Conservation (phyloP, 2,888 invertebrate species). For the Platycnemis pennipes region DNA sequence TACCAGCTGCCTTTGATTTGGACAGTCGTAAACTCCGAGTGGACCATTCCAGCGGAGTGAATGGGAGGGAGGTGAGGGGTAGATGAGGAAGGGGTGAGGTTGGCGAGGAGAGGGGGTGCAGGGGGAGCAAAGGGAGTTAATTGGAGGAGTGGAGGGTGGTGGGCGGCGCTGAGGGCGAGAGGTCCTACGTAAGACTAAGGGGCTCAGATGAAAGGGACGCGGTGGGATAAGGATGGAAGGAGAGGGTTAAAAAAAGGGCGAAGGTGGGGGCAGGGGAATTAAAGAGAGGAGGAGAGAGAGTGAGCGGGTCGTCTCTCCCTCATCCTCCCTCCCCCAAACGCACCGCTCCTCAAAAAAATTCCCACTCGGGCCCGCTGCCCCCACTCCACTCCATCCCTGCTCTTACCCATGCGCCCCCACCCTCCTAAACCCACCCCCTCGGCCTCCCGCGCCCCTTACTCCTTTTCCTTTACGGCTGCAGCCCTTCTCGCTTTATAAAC, state of each 20-base stretch:
- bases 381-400: background rate
- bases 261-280: background rate
- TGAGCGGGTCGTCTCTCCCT: background rate
- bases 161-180: background rate
- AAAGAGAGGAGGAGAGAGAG: background rate
- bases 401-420: background rate
- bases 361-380: background rate
- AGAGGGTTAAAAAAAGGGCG: background rate
- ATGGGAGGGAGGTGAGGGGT: background rate
- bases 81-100: background rate
- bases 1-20: no score
- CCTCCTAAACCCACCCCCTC: background rate
- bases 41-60: background rate
- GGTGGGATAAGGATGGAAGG: background rate
- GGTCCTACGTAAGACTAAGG: background rate
- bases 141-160: conserved; percentile 30
- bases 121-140: conserved; percentile 14
- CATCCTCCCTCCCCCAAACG: background rate
- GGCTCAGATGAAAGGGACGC: background rate
- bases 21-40: no score
- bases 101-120: background rate
- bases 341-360: background rate
- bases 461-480: background rate
- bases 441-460: background rate
- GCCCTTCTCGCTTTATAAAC: background rate